These are phyloP conservation scores for Synaphobranchus kaupii DNA, from an alignment of 2,797 vertebrate species.

Conservation along the genomic window DNA sequence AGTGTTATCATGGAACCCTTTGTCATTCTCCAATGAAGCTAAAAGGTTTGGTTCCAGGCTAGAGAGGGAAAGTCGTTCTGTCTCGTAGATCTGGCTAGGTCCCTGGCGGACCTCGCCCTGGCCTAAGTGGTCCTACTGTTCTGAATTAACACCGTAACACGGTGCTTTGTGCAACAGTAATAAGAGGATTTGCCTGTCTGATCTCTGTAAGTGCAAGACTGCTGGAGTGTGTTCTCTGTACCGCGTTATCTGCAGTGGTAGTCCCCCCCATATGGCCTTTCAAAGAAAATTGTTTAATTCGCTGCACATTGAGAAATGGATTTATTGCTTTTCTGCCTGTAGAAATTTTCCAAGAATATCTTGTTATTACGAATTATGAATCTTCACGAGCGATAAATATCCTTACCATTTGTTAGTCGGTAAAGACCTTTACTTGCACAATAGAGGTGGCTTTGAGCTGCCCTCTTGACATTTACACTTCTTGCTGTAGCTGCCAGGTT, in stretches of 20 bases:
- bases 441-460: neutral
- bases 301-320: neutral
- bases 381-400: neutral
- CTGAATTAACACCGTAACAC: neutral
- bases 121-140: neutral
- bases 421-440: neutral
- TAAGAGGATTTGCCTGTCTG: constrained; percentile 49
- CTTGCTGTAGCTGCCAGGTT: neutral
- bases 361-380: neutral
- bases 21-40: constrained; percentile 18
- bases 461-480: neutral
- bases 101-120: neutral
- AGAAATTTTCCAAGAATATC: neutral
- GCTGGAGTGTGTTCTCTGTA: neutral
- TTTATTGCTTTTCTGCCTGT: neutral
- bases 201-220: constrained; percentile 27
- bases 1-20: too few relatives aligned
- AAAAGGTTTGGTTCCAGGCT: constrained; percentile 21
- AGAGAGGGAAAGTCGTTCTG: neutral
- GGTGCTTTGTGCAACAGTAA: constrained; percentile 16
- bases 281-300: neutral
- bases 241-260: neutral
- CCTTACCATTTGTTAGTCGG: neutral
- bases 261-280: neutral
- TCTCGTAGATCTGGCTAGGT: neutral